A percentile compares a stretch with the other conserved stretches of the same genome.
These are phyloP conservation scores for Hydrocynus forskahlii DNA, from an alignment of 2,797 vertebrate genomes.

Conservation along the genomic window DNA sequence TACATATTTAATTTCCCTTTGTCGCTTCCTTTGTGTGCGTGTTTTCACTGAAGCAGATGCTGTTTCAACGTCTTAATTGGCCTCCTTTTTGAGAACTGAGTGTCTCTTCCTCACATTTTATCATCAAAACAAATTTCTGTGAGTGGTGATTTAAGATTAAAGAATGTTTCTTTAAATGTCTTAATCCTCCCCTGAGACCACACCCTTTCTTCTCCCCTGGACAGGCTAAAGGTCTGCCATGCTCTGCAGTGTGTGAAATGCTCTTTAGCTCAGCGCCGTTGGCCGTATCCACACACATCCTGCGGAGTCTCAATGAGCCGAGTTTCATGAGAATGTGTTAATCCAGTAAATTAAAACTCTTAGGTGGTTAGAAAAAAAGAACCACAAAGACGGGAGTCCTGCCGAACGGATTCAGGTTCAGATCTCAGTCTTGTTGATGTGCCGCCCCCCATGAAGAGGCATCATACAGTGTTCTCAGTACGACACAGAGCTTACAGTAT, in stretches of 20 bases:
- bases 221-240: neutral
- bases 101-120: constrained; percentile 1
- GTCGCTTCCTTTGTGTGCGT: neutral
- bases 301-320: constrained; percentile 2
- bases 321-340: constrained; percentile 23
- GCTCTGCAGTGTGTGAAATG: constrained; percentile 26
- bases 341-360: constrained; percentile 13
- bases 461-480: neutral
- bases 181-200: constrained; percentile 22
- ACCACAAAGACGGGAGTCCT: neutral
- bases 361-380: constrained; percentile 6
- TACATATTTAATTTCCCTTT: neutral
- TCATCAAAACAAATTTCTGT: constrained; percentile 19
- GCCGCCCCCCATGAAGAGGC: neutral
- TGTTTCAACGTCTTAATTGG: neutral
- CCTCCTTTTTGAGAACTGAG: neutral
- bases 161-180: neutral
- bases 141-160: neutral
- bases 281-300: constrained; percentile 1
- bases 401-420: neutral
- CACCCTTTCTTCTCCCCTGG: neutral
- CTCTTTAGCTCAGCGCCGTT: constrained; percentile 9
- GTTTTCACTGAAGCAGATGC: neutral
- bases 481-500: neutral
- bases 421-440: neutral